A percentile compares a stretch with the other conserved stretches of the same genome.
Evolutionary conservation across 2,797 vertebrate genomes (phyloP).

Genomic region (Alectoris magna): DNA sequence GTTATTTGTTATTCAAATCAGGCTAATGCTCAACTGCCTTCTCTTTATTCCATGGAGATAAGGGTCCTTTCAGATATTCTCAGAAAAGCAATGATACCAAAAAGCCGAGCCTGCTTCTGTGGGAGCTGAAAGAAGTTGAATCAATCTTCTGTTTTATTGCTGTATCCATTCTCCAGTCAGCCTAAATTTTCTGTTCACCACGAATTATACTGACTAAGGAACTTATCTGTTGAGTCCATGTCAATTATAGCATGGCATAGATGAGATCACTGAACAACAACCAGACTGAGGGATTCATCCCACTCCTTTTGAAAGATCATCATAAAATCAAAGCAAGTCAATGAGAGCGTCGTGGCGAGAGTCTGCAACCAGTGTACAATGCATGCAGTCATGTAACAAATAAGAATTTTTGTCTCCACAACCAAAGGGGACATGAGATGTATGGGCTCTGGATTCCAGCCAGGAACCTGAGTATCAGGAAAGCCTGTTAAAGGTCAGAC

Average conservation of each 20-base stretch:
- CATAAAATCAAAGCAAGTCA: background rate
- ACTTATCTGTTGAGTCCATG: background rate
- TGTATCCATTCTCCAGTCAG: rapidly evolving
- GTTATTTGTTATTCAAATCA: background rate
- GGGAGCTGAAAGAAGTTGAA: background rate
- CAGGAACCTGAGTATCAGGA: too few species aligned
- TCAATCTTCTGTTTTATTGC: background rate
- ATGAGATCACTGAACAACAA: background rate
- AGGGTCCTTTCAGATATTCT: background rate
- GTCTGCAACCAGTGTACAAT: background rate
- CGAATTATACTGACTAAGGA: background rate
- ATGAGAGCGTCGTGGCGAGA: background rate
- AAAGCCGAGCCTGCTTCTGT: background rate
- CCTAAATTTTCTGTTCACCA: background rate
- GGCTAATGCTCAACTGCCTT: background rate
- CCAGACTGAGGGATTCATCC: background rate
- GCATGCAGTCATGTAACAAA: background rate
- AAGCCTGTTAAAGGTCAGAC: background rate
- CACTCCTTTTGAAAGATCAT: background rate
- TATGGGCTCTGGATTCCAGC: too few species aligned
- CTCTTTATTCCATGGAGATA: background rate
- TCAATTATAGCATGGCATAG: background rate
- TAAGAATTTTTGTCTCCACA: background rate
- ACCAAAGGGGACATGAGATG: background rate
- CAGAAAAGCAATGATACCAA: background rate